phyloP scores from a whole-genome alignment of 2,888 invertebrate genomes.

The Saturnia pavonia region DNA sequence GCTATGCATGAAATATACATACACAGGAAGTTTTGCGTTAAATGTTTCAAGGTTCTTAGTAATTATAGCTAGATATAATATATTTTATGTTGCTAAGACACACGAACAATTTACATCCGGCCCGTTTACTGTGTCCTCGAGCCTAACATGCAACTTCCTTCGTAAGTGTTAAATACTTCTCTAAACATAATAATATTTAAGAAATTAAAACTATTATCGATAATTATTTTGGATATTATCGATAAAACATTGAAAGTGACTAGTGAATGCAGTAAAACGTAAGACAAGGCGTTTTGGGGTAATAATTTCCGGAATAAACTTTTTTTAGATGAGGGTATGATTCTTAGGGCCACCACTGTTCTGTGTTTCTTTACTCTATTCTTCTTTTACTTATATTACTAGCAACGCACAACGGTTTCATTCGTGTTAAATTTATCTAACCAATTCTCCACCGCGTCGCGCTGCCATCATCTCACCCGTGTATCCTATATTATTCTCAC shows the following conservation, averaged over 20 bases:
- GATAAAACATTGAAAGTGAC: background rate
- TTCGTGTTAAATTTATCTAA: no score
- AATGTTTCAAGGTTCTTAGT: background rate
- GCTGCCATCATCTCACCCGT: no score
- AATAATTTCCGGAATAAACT: background rate
- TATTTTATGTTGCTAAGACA: background rate
- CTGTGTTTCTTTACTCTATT: no score
- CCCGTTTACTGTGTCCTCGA: constrained; percentile 2
- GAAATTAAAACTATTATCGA: no score
- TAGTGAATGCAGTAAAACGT: background rate
- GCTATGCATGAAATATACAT: constrained; percentile 1
- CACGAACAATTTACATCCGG: constrained; percentile 10
- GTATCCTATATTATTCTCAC: no score
- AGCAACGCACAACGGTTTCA: no score
- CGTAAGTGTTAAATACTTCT: background rate
- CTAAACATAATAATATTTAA: background rate
- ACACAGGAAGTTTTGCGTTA: constrained; percentile 5
- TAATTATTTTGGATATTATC: no score
- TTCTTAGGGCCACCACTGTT: no score
- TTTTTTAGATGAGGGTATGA: background rate
- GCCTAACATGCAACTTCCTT: constrained; percentile 10
- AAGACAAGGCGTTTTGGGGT: background rate
- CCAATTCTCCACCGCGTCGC: no score
- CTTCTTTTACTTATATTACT: no score
- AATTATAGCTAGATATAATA: background rate